Evolutionary conservation across 2,113 vertebrate species (phyloP).

Genomic region (Ornithorhynchus anatinus): DNA sequence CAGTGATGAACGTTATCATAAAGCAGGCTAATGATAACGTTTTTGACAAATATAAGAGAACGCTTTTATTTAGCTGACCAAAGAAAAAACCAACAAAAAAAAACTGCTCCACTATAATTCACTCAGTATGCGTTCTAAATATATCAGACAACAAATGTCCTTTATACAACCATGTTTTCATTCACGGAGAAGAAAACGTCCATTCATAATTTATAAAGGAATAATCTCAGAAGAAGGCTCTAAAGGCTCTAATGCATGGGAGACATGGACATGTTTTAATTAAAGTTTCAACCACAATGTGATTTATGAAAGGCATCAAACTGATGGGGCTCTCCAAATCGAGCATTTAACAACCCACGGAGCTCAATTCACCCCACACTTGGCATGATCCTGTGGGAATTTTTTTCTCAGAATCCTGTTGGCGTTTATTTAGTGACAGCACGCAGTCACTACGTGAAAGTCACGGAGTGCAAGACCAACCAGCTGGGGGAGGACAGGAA

Average conservation of each 20-base stretch:
- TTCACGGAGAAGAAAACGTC: slow-evolving; percentile 44
- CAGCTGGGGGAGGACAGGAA: no score
- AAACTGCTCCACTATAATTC: slow-evolving; percentile 65
- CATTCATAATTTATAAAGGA: slow-evolving; percentile 55
- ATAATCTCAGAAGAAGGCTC: slow-evolving; percentile 6
- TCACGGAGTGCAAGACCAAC: no score
- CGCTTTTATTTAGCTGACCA: slow-evolving; percentile 73
- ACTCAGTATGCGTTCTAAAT: slow-evolving; percentile 64
- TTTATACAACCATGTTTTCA: slow-evolving; percentile 59
- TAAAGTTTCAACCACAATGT: background rate
- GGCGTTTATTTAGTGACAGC: no score
- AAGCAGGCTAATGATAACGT: slow-evolving; percentile 1
- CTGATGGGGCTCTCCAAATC: no score
- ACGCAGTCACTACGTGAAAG: no score
- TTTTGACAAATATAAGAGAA: slow-evolving; percentile 43
- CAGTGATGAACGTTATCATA: no score
- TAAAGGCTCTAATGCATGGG: slow-evolving; percentile 52
- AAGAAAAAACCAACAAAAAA: no score
- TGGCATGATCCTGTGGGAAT: no score
- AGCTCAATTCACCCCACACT: no score
- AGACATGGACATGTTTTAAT: background rate
- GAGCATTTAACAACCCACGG: no score
- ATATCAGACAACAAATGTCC: slow-evolving; percentile 33
- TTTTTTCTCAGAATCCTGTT: no score
- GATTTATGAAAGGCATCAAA: background rate